Conservation (phyloP, 2,113 vertebrate genomes). For the Anas platyrhynchos region DNA sequence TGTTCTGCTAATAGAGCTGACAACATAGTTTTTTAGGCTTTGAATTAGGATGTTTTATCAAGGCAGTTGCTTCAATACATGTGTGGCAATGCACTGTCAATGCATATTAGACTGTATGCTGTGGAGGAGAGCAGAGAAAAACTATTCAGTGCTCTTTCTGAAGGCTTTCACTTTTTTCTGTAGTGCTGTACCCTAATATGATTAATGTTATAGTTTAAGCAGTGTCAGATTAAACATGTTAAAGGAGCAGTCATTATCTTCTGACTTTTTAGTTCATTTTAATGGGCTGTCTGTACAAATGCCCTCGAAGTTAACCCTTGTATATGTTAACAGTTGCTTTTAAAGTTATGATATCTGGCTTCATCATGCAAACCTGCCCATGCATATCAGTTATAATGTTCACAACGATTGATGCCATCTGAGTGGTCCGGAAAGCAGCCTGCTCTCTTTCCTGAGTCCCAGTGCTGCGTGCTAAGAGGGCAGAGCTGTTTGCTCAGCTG, state of each 20-base stretch:
- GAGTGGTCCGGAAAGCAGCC: not conserved
- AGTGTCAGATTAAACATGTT: not conserved
- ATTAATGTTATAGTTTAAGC: not conserved
- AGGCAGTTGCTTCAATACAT: not conserved
- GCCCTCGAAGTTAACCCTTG: not conserved
- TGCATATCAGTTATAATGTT: not conserved
- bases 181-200: not conserved
- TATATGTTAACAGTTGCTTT: not conserved
- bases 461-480: not conserved
- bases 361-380: not conserved
- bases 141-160: not conserved
- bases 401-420: not conserved
- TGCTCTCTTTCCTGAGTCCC: not conserved
- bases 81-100: not conserved
- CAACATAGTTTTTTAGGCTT: not conserved
- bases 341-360: not conserved
- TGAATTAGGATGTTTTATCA: not conserved
- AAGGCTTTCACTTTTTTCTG: not conserved
- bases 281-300: not conserved
- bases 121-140: not conserved
- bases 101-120: not conserved
- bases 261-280: not conserved
- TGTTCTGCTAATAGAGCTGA: not conserved
- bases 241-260: not conserved
- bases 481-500: slow-evolving; percentile 43